Evolutionary conservation across 2,797 vertebrate genomes (phyloP).

Genomic region (Anableps anableps): DNA sequence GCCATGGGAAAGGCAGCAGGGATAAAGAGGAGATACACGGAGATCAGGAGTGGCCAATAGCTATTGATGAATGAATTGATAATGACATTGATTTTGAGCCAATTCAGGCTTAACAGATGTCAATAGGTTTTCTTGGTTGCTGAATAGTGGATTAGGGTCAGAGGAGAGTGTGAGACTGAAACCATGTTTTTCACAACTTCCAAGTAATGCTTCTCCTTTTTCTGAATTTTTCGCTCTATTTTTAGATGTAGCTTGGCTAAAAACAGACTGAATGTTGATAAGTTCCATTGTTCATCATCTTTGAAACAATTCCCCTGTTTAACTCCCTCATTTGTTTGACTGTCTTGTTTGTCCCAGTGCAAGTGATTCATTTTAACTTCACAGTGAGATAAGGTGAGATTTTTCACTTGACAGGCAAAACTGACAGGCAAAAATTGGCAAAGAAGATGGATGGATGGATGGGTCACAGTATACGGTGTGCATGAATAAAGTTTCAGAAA

Average conservation of each 20-base stretch:
- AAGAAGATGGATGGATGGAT: neutral
- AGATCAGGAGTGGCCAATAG: conserved; percentile 29
- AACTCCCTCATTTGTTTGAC: conserved; percentile 33
- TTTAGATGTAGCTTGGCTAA: conserved; percentile 5
- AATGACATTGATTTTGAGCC: conserved; percentile 65
- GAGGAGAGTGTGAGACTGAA: conserved; percentile 32
- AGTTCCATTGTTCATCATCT: conserved; percentile 44
- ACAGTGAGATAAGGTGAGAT: conserved; percentile 5
- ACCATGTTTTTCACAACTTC: conserved; percentile 12
- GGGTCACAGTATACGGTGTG: conserved; percentile 11
- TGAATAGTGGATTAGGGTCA: conserved; percentile 68
- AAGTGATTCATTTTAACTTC: conserved; percentile 23
- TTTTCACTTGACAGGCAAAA: neutral
- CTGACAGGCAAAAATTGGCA: too few relatives aligned
- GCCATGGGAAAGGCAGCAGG: neutral
- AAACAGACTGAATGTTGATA: conserved; percentile 56
- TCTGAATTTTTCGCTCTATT: conserved; percentile 32
- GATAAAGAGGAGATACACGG: conserved; percentile 32
- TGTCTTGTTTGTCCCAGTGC: conserved; percentile 37
- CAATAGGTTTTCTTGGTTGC: conserved; percentile 74
- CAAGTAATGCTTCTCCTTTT: conserved; percentile 21
- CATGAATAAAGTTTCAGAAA: conserved; percentile 35
- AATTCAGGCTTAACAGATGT: conserved; percentile 68
- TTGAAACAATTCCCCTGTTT: conserved; percentile 33
- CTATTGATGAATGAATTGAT: conserved; percentile 73